Evolutionary conservation across 2,113 vertebrate species (phyloP).

Genomic region (Lichenostomus cassidix): DNA sequence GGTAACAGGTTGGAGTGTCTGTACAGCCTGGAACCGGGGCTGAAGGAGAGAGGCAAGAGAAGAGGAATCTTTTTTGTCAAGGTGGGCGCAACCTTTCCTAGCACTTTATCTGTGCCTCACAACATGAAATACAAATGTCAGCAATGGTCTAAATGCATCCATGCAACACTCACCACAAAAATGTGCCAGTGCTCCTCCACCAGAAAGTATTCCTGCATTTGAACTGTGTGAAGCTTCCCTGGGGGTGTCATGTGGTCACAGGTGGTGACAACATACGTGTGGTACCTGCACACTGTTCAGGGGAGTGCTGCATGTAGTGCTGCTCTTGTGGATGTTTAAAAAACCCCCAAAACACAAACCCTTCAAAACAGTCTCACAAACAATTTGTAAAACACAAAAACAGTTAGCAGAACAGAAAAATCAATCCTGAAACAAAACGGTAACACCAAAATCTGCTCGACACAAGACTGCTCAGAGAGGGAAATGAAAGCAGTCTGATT

Average conservation of each 20-base stretch:
- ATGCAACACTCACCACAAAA: not conserved
- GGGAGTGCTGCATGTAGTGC: not conserved
- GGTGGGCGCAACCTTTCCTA: not conserved
- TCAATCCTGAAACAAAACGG: not conserved
- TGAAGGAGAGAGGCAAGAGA: not conserved
- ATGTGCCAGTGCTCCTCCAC: not conserved
- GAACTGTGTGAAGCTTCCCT: not conserved
- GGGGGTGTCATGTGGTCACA: not conserved
- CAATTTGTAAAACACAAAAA: not conserved
- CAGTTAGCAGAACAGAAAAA: not conserved
- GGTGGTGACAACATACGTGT: not conserved
- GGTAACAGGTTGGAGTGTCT: not conserved
- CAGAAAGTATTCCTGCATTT: not conserved
- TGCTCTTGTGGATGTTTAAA: not conserved
- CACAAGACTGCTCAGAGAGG: not conserved
- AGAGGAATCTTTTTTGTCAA: not conserved
- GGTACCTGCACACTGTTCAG: not conserved
- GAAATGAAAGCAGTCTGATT: not conserved
- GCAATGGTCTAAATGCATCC: not conserved
- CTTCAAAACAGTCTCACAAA: not conserved
- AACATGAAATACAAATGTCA: not conserved
- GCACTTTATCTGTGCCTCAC: not conserved
- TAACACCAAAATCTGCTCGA: not conserved
- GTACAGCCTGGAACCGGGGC: not conserved
- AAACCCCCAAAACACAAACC: fast-evolving